These are phyloP conservation scores for Radopholus similis DNA, from an alignment of 1,140 invertebrate genomes.

Conservation along the genomic window DNA sequence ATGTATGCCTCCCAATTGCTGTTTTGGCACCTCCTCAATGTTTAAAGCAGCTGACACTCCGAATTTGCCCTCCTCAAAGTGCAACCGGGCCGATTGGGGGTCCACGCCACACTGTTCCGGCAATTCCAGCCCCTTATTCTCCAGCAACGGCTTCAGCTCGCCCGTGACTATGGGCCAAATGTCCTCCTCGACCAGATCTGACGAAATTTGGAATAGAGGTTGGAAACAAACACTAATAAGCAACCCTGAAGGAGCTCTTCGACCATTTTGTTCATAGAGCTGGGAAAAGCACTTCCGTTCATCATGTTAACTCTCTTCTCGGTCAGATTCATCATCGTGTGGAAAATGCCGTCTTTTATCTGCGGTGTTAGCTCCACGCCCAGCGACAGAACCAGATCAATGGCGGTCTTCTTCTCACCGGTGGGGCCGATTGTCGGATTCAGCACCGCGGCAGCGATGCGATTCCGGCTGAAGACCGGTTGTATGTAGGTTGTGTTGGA, in stretches of 20 bases:
- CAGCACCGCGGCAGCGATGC: slow-evolving; percentile 53
- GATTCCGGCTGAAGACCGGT: slow-evolving; percentile 45
- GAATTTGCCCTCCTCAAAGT: slow-evolving; percentile 45
- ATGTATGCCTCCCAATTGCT: not conserved
- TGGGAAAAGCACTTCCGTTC: slow-evolving; percentile 50
- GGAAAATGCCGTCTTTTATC: slow-evolving; percentile 54
- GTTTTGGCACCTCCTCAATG: slow-evolving; percentile 26
- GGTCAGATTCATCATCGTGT: slow-evolving; percentile 50
- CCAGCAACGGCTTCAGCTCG: slow-evolving; percentile 50
- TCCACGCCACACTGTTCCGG: slow-evolving; percentile 52
- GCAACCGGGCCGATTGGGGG: slow-evolving; percentile 39
- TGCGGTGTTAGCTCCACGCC: slow-evolving; percentile 43
- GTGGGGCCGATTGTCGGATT: slow-evolving; percentile 37
- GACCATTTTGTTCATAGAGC: slow-evolving; percentile 47
- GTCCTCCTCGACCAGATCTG: slow-evolving; percentile 58
- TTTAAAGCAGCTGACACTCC: slow-evolving; percentile 45
- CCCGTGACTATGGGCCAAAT: slow-evolving; percentile 56
- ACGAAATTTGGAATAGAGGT: slow-evolving; percentile 15
- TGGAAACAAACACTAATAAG: not conserved
- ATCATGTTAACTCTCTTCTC: slow-evolving; percentile 52
- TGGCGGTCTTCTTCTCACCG: slow-evolving; percentile 38
- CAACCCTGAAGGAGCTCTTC: slow-evolving; percentile 55
- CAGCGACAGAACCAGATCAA: slow-evolving; percentile 41
- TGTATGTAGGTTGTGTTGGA: not conserved
- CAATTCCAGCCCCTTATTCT: slow-evolving; percentile 49